These are phyloP conservation scores for Chouioia cunea DNA, from an alignment of 2,888 invertebrate species.

Conservation along the genomic window DNA sequence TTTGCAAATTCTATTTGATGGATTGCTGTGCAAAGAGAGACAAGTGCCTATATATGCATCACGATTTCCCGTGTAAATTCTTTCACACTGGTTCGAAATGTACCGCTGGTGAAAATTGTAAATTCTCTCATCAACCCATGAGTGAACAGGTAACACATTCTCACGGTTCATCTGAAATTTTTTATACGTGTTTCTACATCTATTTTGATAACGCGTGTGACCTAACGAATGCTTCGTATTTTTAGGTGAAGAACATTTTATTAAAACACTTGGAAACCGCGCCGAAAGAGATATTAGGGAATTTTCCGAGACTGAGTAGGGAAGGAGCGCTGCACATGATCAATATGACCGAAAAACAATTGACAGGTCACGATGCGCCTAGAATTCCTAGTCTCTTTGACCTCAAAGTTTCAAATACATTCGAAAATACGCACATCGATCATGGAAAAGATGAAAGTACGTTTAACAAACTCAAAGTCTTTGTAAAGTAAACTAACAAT, in stretches of 20 bases:
- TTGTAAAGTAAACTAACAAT: not conserved
- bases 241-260: constrained; percentile 67
- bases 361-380: constrained; percentile 56
- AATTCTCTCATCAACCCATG: constrained; percentile 93
- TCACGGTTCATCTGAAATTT: too few species aligned
- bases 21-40: constrained; percentile 96
- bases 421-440: constrained; percentile 45
- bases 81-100: constrained; percentile 94
- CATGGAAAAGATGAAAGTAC: constrained; percentile 60
- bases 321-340: constrained; percentile 78
- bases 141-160: constrained; percentile 83
- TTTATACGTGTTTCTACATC: constrained; percentile 13
- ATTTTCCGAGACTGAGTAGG: constrained; percentile 85
- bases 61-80: constrained; percentile 97
- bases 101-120: constrained; percentile 84
- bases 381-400: constrained; percentile 69
- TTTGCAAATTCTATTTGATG: constrained; percentile 97
- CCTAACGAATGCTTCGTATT: constrained; percentile 4
- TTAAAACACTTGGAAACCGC: constrained; percentile 88
- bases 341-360: constrained; percentile 62
- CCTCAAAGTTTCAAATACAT: constrained; percentile 62
- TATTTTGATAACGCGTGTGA: not conserved
- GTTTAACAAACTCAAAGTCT: not conserved
- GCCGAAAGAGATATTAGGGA: constrained; percentile 91
- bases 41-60: constrained; percentile 96